Conservation (phyloP, 2,797 vertebrate species). For the Hyperoplus lanceolatus region DNA sequence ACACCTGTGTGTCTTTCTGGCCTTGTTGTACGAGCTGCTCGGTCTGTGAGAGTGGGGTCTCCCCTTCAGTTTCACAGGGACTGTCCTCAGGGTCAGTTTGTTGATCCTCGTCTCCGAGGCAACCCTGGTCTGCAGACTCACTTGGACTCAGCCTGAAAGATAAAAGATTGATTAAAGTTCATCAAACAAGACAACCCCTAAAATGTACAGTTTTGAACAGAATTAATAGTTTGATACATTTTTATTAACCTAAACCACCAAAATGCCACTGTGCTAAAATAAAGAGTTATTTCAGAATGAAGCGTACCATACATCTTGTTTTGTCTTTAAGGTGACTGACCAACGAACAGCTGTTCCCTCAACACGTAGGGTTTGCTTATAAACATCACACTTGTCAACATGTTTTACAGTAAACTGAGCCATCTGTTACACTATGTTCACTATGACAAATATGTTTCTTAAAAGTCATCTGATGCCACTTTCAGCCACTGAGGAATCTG, state of each 20-base stretch:
- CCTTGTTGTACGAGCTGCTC: constrained; percentile 54
- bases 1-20: constrained; percentile 61
- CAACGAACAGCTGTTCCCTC: constrained; percentile 47
- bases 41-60: constrained; percentile 40
- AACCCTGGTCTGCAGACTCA: constrained; percentile 53
- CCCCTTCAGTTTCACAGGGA: constrained; percentile 56
- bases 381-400: constrained; percentile 38
- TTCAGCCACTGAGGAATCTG: constrained; percentile 21
- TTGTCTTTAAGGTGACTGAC: constrained; percentile 31
- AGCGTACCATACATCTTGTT: constrained; percentile 17
- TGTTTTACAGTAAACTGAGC: constrained; percentile 56
- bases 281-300: background rate
- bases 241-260: background rate
- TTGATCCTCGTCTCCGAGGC: constrained; percentile 55
- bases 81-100: constrained; percentile 64
- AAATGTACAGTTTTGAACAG: background rate
- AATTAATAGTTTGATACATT: background rate
- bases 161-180: background rate
- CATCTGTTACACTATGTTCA: constrained; percentile 27
- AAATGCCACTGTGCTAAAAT: background rate
- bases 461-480: constrained; percentile 22
- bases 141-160: constrained; percentile 60
- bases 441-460: constrained; percentile 45
- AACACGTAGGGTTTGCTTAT: constrained; percentile 28
- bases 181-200: background rate